Evolutionary conservation across 2,113 vertebrate genomes (phyloP).

Genomic region (Zapus hudsonius): DNA sequence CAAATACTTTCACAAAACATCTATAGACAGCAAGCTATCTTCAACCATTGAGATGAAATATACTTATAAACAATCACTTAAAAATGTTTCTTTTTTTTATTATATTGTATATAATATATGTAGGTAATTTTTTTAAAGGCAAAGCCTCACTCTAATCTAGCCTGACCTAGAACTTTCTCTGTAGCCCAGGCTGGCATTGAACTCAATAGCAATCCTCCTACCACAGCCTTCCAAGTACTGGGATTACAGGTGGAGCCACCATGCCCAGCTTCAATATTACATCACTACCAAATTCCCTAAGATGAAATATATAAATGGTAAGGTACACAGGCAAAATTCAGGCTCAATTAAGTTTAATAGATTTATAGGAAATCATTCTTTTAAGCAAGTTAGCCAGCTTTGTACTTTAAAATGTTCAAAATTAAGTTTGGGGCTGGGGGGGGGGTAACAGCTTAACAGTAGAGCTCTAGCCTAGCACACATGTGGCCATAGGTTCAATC

Average conservation of each 20-base stretch:
- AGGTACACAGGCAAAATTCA: not conserved
- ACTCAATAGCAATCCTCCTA: too few species aligned
- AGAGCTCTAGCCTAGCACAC: not conserved
- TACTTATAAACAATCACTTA: slow-evolving; percentile 29
- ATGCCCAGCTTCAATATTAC: not conserved
- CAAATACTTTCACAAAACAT: slow-evolving; percentile 45
- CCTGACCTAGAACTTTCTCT: too few species aligned
- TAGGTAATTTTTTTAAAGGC: too few species aligned
- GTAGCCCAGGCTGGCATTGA: too few species aligned
- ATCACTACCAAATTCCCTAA: slow-evolving; percentile 32
- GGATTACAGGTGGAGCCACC: too few species aligned
- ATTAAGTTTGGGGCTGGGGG: not conserved
- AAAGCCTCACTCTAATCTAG: too few species aligned
- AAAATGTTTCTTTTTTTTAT: too few species aligned
- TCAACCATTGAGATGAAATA: slow-evolving; percentile 25
- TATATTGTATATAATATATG: too few species aligned
- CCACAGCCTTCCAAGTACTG: too few species aligned
- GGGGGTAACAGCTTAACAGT: not conserved
- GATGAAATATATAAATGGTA: slow-evolving; percentile 29
- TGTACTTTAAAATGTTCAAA: slow-evolving; percentile 34
- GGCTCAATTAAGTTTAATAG: slow-evolving; percentile 15
- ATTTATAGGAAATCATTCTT: not conserved
- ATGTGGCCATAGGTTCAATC: not conserved
- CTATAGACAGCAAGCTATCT: slow-evolving; percentile 7
- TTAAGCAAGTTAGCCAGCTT: slow-evolving; percentile 4